Conservation (phyloP, 92 coral and sea anemone species). For the Bergia puertoricense region DNA sequence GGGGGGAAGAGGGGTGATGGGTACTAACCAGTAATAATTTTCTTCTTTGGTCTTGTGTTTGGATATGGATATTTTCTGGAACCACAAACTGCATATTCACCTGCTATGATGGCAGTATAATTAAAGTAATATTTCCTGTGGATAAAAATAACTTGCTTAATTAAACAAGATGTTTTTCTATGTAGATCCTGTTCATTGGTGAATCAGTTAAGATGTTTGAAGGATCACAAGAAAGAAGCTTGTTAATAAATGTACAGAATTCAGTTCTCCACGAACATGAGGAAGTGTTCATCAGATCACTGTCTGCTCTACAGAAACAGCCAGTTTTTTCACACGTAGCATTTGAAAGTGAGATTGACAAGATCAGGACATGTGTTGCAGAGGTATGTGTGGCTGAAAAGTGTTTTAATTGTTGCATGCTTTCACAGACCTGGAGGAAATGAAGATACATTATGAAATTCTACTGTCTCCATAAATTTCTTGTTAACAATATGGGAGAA, state of each 20-base stretch:
- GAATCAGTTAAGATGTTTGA: conserved; percentile 96
- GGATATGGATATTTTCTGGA: too few species aligned
- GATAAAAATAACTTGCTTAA: too few species aligned
- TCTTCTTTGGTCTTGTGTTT: too few species aligned
- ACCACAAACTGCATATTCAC: background rate
- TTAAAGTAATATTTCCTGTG: background rate
- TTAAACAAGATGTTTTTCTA: background rate
- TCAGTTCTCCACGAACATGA: conserved; percentile 85
- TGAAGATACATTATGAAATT: too few species aligned
- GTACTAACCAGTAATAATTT: too few species aligned
- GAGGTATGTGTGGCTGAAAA: conserved; percentile 56
- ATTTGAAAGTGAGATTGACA: conserved; percentile 95
- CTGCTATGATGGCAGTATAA: background rate
- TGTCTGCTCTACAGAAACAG: conserved; percentile 71
- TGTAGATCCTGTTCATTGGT: conserved; percentile 90
- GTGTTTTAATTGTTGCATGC: too few species aligned
- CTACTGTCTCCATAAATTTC: too few species aligned
- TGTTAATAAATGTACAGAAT: conserved; percentile 43
- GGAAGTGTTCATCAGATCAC: conserved; percentile 75
- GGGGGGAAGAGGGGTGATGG: too few species aligned
- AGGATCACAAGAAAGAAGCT: conserved; percentile 68
- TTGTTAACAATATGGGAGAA: too few species aligned
- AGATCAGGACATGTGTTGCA: conserved; percentile 90
- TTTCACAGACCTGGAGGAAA: too few species aligned
- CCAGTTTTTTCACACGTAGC: conserved; percentile 78